Percentiles rank a stretch among this genome's conserved stretches.
Evolutionary conservation across 1,140 invertebrate species (phyloP).

Genomic region (Lethrus apterus): DNA sequence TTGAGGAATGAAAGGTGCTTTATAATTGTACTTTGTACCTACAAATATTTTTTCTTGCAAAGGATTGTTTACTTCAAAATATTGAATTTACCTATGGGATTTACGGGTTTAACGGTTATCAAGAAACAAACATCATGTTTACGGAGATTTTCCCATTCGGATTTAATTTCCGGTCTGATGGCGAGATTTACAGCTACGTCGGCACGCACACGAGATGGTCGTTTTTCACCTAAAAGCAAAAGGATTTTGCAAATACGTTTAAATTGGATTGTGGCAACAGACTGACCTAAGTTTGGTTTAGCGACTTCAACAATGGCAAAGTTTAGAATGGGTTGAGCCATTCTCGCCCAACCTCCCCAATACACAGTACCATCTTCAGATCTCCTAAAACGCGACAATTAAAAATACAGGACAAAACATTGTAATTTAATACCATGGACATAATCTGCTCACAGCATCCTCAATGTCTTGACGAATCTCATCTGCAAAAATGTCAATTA

Average conservation of each 20-base stretch:
- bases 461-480: conserved; percentile 98
- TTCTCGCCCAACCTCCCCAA: conserved; percentile 96
- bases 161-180: conserved; percentile 82
- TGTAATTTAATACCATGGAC: conserved; percentile 72
- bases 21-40: conserved; percentile 74
- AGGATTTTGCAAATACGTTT: conserved; percentile 1
- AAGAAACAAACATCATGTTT: conserved; percentile 98
- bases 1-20: conserved; percentile 80
- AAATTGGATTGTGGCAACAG: neutral
- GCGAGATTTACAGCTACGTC: conserved; percentile 91
- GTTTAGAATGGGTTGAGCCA: conserved; percentile 90
- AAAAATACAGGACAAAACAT: conserved; percentile 10
- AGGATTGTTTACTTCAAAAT: no score
- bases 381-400: conserved; percentile 56
- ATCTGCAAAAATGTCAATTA: conserved; percentile 54
- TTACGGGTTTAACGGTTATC: conserved; percentile 78
- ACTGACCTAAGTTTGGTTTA: conserved; percentile 69
- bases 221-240: conserved; percentile 69
- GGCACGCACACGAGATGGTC: conserved; percentile 88
- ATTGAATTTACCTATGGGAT: conserved; percentile 77
- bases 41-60: conserved; percentile 12
- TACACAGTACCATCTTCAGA: conserved; percentile 79
- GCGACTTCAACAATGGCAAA: conserved; percentile 94
- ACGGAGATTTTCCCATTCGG: conserved; percentile 93
- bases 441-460: conserved; percentile 87